These are phyloP conservation scores for Agriopis aurantiaria DNA, from an alignment of 2,888 invertebrate species.

Conservation along the genomic window DNA sequence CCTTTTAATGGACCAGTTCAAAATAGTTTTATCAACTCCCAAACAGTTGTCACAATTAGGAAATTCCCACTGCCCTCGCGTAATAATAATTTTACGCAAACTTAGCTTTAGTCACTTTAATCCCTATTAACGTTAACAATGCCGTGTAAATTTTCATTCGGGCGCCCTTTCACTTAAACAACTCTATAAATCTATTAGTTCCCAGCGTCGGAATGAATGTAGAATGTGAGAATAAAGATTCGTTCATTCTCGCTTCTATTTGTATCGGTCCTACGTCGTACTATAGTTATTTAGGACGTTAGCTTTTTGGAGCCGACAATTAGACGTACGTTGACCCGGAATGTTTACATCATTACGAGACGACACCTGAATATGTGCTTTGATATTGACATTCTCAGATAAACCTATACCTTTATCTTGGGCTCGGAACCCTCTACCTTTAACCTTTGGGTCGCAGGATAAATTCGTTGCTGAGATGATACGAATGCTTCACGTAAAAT, in stretches of 20 bases:
- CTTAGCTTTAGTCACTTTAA: conserved; percentile 22
- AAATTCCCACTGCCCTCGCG: conserved; percentile 23
- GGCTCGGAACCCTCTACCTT: conserved; percentile 33
- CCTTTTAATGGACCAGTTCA: conserved; percentile 24
- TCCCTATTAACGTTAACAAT: conserved; percentile 30
- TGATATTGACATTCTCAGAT: conserved; percentile 32
- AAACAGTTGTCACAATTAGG: conserved; percentile 25
- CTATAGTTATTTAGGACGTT: conserved; percentile 68
- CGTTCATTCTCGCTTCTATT: conserved; percentile 51
- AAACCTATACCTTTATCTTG: conserved; percentile 27
- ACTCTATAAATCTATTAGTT: conserved; percentile 40
- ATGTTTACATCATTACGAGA: conserved; percentile 52
- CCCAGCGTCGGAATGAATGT: conserved; percentile 30
- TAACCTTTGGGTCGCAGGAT: conserved; percentile 35
- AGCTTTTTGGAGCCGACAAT: conserved; percentile 66
- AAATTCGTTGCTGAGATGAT: conserved; percentile 34
- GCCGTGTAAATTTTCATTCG: conserved; percentile 27
- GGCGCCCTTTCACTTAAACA: conserved; percentile 28
- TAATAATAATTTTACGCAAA: conserved; percentile 10
- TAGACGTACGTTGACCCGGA: conserved; percentile 68
- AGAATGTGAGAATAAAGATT: conserved; percentile 44
- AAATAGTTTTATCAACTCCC: conserved; percentile 27
- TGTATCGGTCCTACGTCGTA: conserved; percentile 51
- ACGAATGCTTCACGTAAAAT: conserved; percentile 33
- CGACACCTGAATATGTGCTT: background rate